Conservation (phyloP, 2,888 invertebrate species). For the Leuctra nigra region DNA sequence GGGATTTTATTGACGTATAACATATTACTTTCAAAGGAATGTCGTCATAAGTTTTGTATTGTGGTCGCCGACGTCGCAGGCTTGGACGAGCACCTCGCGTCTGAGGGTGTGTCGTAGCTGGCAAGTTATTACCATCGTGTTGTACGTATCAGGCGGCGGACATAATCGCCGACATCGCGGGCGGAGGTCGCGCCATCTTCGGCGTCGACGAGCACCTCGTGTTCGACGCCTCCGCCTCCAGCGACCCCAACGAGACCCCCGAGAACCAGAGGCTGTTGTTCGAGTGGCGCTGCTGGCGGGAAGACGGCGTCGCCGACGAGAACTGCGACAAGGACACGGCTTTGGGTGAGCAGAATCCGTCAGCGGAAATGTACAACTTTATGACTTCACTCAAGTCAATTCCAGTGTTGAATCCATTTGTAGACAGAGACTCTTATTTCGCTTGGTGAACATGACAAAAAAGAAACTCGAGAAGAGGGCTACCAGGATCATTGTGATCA, state of each 20-base stretch:
- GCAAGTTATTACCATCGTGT: neutral
- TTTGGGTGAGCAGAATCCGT: neutral
- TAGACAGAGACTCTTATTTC: too few relatives aligned
- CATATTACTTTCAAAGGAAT: too few relatives aligned
- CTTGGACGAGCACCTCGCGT: neutral
- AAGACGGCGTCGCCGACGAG: neutral
- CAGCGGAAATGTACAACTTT: too few relatives aligned
- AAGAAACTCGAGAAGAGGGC: too few relatives aligned
- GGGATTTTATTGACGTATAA: too few relatives aligned
- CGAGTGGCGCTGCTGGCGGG: neutral
- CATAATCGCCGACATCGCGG: conserved; percentile 5
- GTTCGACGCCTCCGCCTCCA: conserved; percentile 14
- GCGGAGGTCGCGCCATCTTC: neutral
- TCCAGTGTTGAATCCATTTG: too few relatives aligned
- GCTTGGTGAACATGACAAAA: too few relatives aligned
- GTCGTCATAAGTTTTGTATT: neutral
- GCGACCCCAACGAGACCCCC: conserved; percentile 21
- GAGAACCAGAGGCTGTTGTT: neutral
- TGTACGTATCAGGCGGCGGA: too few relatives aligned
- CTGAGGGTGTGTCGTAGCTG: neutral
- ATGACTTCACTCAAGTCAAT: too few relatives aligned
- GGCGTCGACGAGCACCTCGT: neutral
- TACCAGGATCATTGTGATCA: too few relatives aligned
- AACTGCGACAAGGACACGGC: neutral
- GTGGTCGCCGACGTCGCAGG: neutral